Base-by-base conservation (phyloP, 2,797 vertebrate species). In the Rhodeus uyekii region DNA sequence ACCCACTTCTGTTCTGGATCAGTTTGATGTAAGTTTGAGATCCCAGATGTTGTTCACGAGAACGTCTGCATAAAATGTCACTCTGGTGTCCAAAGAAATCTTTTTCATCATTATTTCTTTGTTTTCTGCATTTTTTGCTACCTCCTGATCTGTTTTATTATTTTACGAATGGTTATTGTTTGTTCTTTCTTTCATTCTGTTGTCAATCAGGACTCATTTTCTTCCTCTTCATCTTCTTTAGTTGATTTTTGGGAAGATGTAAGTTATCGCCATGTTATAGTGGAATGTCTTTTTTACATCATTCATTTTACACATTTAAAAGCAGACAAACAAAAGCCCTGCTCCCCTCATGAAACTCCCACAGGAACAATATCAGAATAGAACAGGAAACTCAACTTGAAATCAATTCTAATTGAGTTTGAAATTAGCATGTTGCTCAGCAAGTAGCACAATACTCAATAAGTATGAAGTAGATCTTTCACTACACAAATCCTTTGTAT, bases 201-300 rank as follows among this genome's bases (percentile, higher is more conserved):
- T 92, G 91, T 94, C 92, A 93, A 92, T 93, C 96, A 98, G 97
- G 97, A 98, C 94, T 97, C 96, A 92, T 96, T 96, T 94, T 97
- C 96, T 88, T 97, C 97, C 89, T 97, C 96, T 87, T 97, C 96
- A 90, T 97, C 96, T 88, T 98, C 96, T 96, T 95, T 98, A 96
- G 95, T 96, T 96, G 96, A 97, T 94, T 97, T 97, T 96, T 97
- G 96, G 96, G 96, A 97, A 96, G 96, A 97, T 92, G 96, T 98
- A 98, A 98, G 97, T 97, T 92, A 16, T 55, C 53, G 91, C 85
- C 44, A 22, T 75, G 50, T 71, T 32, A 9, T 72, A 65, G 34
- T 67, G 10, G 2, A 60, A 27, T 55, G n/a, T 74, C 44, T 65
- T 29, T n/a, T 27, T 34, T 38, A 36, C 19, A 19, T 34, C 1